phyloP scores from a whole-genome alignment of 2,113 vertebrate genomes.

The Xiphias gladius region DNA sequence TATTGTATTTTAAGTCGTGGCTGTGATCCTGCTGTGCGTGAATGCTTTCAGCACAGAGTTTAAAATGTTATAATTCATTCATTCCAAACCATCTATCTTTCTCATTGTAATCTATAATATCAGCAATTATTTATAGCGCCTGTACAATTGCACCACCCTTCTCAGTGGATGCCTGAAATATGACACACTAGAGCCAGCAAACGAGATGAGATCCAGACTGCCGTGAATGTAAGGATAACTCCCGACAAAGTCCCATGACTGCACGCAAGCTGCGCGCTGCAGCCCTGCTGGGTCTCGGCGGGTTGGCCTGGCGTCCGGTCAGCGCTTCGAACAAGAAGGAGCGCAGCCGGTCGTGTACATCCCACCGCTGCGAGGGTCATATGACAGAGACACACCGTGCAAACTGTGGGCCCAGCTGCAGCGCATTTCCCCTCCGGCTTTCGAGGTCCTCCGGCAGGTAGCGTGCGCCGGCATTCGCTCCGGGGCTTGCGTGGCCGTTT shows the following conservation, averaged over 20 bases:
- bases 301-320: no score
- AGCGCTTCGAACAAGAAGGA: conserved; percentile 19
- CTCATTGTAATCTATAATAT: background rate
- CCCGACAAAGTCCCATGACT: background rate
- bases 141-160: background rate
- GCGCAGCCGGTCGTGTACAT: background rate
- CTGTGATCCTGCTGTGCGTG: background rate
- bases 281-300: background rate
- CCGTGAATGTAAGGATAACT: background rate
- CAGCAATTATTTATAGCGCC: background rate
- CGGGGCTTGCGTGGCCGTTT: background rate
- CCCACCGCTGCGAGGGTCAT: background rate
- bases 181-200: no score
- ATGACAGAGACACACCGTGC: background rate
- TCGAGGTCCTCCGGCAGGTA: conserved; percentile 26
- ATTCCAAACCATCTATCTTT: background rate
- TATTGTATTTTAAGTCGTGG: background rate
- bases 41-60: background rate
- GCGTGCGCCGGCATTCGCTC: background rate
- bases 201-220: background rate
- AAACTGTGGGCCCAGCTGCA: background rate
- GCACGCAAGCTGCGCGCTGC: no score
- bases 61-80: background rate
- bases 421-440: conserved; percentile 11
- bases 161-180: background rate